Evolutionary conservation across 1,140 invertebrate species (phyloP), one percentile per base, ranked within the genome.

Genomic region (Drosophila lowei): DNA sequence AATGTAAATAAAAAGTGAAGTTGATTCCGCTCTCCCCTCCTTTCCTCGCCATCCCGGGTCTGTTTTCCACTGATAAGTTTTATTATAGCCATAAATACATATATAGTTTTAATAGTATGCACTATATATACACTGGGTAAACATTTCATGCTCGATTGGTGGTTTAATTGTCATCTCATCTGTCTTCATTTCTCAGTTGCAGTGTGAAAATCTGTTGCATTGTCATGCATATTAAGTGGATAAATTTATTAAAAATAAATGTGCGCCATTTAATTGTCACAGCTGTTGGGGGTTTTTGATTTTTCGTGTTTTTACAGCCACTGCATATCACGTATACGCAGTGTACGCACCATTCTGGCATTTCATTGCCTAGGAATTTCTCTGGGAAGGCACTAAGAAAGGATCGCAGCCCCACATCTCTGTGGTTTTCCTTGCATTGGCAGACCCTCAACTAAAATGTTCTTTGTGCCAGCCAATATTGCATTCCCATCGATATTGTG

Each of bases 161-260:
- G 63, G 59, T 72, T 80, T 67, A 85, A 84, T 80, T 85, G 74
- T 64, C 72, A 67, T 52, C 59, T 68, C 80, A 76, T 79, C 72
- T 62, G 72, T 66, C 73, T 76, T 62, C 63, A 72, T 65, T 73
- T 78, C 54, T 56, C 46, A 18, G 7, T 28, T 46, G 0, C 34
- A 38, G 50, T 56, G 58, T 41, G 52, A 73, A 73, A 73, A 73
- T 71, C 66, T 42, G 41, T 34, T 34, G n/a, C 30, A 53, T n/a
- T 60, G 67, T 46, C 48, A 52, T 71, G 67, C 55, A 71, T 71
- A 53, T 72, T 71, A 71, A 71, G 67, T 71, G 66, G 55, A 1
- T 6, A 42, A 25, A 71, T 57, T 57, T 47, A 68, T 56, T 56
- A 57, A 65, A 68, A 49, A 41, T 25, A 38, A 44, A 59, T 64